Percentiles rank a stretch among this genome's conserved stretches.
Evolutionary conservation across 2,797 vertebrate species (phyloP).

Genomic region (Aulostomus chinensis): DNA sequence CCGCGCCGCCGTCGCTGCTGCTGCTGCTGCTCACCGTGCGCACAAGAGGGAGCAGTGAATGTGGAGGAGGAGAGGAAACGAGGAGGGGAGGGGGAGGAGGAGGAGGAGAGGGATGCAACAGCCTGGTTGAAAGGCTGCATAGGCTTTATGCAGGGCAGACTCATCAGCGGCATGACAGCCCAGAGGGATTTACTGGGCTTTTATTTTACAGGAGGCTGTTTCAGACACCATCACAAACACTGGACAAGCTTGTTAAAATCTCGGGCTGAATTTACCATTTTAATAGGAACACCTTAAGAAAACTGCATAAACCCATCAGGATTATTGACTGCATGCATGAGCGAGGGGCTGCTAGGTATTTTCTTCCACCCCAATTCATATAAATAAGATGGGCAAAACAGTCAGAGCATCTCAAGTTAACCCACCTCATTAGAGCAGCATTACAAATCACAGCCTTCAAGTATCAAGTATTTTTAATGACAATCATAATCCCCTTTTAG

Average conservation of each 20-base stretch:
- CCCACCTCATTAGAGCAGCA: too few species aligned
- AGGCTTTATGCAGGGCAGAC: slow-evolving; percentile 60
- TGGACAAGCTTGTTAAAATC: slow-evolving; percentile 17
- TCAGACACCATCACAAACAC: slow-evolving; percentile 17
- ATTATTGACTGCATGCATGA: too few species aligned
- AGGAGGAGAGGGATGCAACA: slow-evolving; percentile 24
- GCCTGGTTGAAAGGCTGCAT: slow-evolving; percentile 57
- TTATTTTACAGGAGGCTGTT: slow-evolving; percentile 31
- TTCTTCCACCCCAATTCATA: too few species aligned
- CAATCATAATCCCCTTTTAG: too few species aligned
- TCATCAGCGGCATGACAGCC: slow-evolving; percentile 57
- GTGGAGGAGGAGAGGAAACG: slow-evolving; percentile 63
- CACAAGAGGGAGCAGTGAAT: slow-evolving; percentile 72
- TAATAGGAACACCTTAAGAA: too few species aligned
- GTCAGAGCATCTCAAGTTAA: too few species aligned
- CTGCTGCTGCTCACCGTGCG: slow-evolving; percentile 59
- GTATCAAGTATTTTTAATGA: too few species aligned
- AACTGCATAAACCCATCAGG: too few species aligned
- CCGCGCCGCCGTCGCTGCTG: slow-evolving; percentile 31
- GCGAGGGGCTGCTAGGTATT: too few species aligned
- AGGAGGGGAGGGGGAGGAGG: slow-evolving; percentile 20
- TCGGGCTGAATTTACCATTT: too few species aligned
- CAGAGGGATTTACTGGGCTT: slow-evolving; percentile 57
- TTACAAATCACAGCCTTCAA: too few species aligned
- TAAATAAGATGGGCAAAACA: too few species aligned